Evolutionary conservation across 2,888 invertebrate genomes (phyloP), one percentile per base, ranked within the genome.

Genomic region (Campaea margaritaria): DNA sequence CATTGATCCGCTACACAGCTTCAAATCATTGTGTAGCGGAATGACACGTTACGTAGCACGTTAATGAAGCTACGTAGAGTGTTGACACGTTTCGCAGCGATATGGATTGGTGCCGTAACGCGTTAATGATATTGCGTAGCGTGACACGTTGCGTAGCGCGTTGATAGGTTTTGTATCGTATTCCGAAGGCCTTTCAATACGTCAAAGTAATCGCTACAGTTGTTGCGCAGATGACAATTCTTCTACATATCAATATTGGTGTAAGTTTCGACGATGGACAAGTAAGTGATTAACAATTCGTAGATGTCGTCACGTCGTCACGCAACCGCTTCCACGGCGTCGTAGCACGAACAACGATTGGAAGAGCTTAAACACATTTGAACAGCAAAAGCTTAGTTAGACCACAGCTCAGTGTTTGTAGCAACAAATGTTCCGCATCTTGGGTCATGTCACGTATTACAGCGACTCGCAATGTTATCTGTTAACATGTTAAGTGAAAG

Each of bases 261-360:
- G 36, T n/a, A 36, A 36, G 45, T n/a, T 28, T 1, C 34, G 8
- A 8, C 1, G 15, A 38, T 38, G 11, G 16, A 5, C 50, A 47
- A 47, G 57, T 58, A 51, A 57, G 57, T 58, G 9, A 21, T 39
- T 7, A 12, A 47, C 31, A 56, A 52, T 31, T 48, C 54, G 65
- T 68, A 60, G 63, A 66, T 57, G 65, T 74, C 62, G 68, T 72
- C 47, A 58, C 57, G 62, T 68, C 65, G 65, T 72, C 66, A 67
- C 64, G 48, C 63, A 69, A 51, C 64, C 67, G 70, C 68, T 69
- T 58, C 48, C 58, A 57, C 65, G 59, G 65, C 72, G 69, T 58
- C 72, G 69, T 67, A 69, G 62, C 73, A 66, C 68, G 65, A 51
- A 68, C 64, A 56, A 46, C 41, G 28, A 55, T 60, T 57, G 56